These are phyloP conservation scores for Dicrurus megarhynchus DNA, from an alignment of 2,113 vertebrate genomes.

Conservation along the genomic window DNA sequence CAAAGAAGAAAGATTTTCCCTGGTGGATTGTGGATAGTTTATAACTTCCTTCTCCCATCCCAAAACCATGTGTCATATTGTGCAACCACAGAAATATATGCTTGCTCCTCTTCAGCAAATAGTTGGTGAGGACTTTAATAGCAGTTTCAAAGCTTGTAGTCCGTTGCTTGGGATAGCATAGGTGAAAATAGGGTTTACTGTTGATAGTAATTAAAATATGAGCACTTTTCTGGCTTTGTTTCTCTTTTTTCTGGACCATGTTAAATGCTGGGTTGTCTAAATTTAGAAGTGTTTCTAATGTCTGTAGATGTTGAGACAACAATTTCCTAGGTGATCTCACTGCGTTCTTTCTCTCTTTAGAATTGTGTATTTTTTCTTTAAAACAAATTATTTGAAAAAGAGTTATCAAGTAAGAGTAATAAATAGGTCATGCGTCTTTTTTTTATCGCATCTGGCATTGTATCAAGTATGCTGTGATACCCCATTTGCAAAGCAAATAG, in stretches of 20 bases:
- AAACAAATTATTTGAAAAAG: background rate
- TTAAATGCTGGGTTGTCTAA: background rate
- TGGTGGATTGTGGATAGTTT: constrained; percentile 24
- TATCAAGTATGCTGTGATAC: background rate
- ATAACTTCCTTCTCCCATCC: constrained; percentile 4
- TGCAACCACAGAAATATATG: background rate
- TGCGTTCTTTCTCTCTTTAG: background rate
- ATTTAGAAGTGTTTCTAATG: background rate
- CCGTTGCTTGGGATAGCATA: background rate
- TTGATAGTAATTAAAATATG: background rate
- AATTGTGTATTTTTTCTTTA: background rate
- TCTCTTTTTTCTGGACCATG: background rate
- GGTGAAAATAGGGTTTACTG: constrained; percentile 2
- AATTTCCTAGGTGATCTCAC: background rate
- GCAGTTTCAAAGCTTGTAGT: background rate
- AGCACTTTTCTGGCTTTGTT: background rate
- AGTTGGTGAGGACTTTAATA: background rate
- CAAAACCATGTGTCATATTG: background rate
- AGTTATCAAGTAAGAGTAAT: background rate
- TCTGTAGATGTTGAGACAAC: background rate
- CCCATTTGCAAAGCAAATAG: background rate
- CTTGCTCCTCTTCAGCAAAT: background rate
- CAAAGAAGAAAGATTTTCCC: background rate
- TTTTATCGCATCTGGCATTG: background rate
- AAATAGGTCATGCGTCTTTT: rapidly evolving